Base-by-base conservation (phyloP, 2,888 invertebrate species). In the Chrysomela aeneicollis region DNA sequence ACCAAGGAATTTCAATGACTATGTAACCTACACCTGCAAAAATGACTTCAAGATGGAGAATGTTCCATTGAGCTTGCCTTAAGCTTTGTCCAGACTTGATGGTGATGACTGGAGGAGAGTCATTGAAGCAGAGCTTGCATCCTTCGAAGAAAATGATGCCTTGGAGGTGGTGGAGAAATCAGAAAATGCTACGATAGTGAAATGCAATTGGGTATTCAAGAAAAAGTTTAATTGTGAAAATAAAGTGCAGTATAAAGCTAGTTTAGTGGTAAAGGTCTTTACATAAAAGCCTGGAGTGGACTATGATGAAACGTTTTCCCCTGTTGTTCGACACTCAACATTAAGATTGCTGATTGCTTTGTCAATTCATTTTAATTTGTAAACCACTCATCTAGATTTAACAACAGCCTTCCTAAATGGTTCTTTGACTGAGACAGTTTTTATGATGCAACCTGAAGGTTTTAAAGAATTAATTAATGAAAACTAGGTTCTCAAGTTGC, bases 361-460 rank as follows among this genome's bases (percentile, higher is more conserved):
- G 22, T 55, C 71, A 53, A 69, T 67, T 32, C 61, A 74, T 46
- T 55, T 70, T 35, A 52, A 67, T 47, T 63, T 73, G 19, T 32
- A 66, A n/a, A 64, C 71, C 49, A 53, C 35, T 9, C 72, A 74
- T 62, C 37, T 72, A 26, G 72, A 73, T 65, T 69, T 74, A 47
- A 66, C 51, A n/a, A 72, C 71, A 5, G 73, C 72, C 19, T 74
- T 74, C 61, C 62, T 74, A 32, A 70, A 73, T 53, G 73, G 71
- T 9, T 5, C 49, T 37, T 50, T 73, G n/a, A 26, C 72, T 12
- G 70, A 75, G 63, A 46, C 37, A 10, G 61, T 71, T 58, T 73
- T 59, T 18, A 73, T 74, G 71, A 37, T 35, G 19, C 12, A 52
- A 32, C 69, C 70, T 35, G 72, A 71, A 61, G 61, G 66, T 42